Conservation (phyloP, 2,797 vertebrate genomes). For the Spondyliosoma cantharus region DNA sequence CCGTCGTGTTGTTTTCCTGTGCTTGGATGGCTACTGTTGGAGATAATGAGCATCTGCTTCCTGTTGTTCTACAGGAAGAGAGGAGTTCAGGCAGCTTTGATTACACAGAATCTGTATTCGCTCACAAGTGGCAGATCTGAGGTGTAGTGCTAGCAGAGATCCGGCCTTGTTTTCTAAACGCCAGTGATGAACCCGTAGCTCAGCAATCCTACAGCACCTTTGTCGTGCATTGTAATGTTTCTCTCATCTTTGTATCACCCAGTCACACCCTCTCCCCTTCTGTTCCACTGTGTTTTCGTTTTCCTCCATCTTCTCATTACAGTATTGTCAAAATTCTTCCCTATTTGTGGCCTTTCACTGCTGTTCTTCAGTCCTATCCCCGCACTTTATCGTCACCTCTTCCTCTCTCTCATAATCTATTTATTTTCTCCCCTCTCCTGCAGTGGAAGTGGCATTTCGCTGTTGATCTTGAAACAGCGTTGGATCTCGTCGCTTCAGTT, state of each 20-base stretch:
- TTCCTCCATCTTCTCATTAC: neutral
- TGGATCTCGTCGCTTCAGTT: constrained; percentile 95
- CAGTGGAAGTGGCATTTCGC: constrained; percentile 89
- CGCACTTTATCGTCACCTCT: neutral
- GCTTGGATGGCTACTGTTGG: constrained; percentile 15
- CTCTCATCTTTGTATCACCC: neutral
- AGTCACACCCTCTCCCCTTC: neutral
- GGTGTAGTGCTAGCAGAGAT: constrained; percentile 19
- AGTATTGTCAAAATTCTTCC: neutral
- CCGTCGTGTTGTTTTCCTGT: neutral
- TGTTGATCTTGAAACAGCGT: constrained; percentile 95
- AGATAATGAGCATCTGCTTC: constrained; percentile 53
- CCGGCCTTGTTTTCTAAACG: constrained; percentile 21
- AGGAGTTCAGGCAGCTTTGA: constrained; percentile 46
- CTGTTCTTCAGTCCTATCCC: neutral
- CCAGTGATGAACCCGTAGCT: constrained; percentile 33
- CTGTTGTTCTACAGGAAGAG: constrained; percentile 27
- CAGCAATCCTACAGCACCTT: constrained; percentile 15
- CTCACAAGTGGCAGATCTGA: constrained; percentile 46
- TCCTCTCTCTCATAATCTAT: neutral
- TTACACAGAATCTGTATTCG: constrained; percentile 43
- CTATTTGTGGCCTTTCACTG: neutral
- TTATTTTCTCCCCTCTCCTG: neutral
- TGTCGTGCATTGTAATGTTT: neutral
- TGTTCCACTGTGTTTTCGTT: neutral